Evolutionary conservation across 2,113 vertebrate species (phyloP), one percentile per base, ranked within the genome.

Genomic region (Megaceryle maxima): DNA sequence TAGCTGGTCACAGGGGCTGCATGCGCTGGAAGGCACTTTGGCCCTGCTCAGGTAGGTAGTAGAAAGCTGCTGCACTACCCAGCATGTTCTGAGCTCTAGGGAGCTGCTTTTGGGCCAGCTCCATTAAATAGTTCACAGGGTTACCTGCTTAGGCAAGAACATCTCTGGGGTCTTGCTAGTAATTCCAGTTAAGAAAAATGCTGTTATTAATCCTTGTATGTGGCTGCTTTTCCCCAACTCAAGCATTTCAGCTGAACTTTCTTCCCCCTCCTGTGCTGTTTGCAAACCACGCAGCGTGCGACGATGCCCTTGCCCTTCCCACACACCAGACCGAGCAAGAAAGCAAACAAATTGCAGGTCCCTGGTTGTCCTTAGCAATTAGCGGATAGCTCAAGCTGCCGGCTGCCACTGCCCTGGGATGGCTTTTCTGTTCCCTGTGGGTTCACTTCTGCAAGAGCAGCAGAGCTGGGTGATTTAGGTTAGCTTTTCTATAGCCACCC

Each of bases 111-210:
- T 33, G 66, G 91, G 25, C 66, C 51, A 24, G 10, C 76, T 26
- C 39, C n/a, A 1, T 39, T 24, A 33, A 44, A 25, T 10, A 16
- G 64, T 24, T 84, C 14, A 4, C 2, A 56, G 35, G 0, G 0
- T 39, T 70, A 16, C 51, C 31, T 75, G 56, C 74, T 91, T 41
- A 9, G 56, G 74, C 24, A 41, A 62, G 60, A 46, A 18, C 39
- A 53, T 29, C 44, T 77, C 83, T 69, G 64, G 55, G 69, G 73
- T 18, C 51, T 81, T 16, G 46, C 82, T 50, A 8, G 31, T 17
- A 33, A 22, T 51, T 81, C 46, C 28, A 31, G 77, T 57, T 46
- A 29, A 35, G 41, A 56, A 80, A 86, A 24, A 79, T 1, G 7
- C 46, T 43, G 2, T 51, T 85, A 59, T 22, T 83, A 83, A 79